These are phyloP conservation scores for Macrosiphum euphorbiae DNA, from an alignment of 2,888 invertebrate genomes.

Conservation along the genomic window DNA sequence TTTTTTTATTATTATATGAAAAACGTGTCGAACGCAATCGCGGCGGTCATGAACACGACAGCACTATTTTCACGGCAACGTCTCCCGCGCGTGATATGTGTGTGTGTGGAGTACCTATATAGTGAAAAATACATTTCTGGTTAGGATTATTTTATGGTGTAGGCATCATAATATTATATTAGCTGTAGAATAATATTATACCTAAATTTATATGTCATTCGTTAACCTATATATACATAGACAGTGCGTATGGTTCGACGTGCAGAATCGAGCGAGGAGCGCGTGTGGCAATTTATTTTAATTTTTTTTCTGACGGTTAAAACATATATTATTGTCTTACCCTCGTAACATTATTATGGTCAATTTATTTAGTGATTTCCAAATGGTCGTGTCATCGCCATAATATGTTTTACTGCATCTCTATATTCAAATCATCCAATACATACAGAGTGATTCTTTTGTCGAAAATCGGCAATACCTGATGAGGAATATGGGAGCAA, in stretches of 20 bases:
- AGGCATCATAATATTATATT: neutral
- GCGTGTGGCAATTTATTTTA: neutral
- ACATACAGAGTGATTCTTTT: neutral
- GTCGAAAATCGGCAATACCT: neutral
- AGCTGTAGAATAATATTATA: neutral
- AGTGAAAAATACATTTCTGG: conserved; percentile 19
- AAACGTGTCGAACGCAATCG: conserved; percentile 49
- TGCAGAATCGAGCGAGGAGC: neutral
- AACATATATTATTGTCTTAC: neutral
- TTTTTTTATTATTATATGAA: conserved; percentile 6
- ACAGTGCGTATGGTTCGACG: neutral
- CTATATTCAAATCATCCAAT: neutral
- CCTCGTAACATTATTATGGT: neutral
- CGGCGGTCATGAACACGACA: conserved; percentile 37
- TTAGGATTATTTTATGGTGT: conserved; percentile 27
- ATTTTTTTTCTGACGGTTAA: neutral
- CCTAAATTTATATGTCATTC: neutral
- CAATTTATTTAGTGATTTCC: neutral
- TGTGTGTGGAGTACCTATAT: neutral
- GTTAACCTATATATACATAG: too few species aligned
- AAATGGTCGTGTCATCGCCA: neutral
- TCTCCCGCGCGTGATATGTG: neutral
- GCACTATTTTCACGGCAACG: conserved; percentile 32
- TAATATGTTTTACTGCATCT: neutral
- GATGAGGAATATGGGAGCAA: neutral